Percentiles rank a stretch among this genome's conserved stretches.
Evolutionary conservation across 2,797 vertebrate species (phyloP).

Genomic region (Schizopygopsis pylzovi): DNA sequence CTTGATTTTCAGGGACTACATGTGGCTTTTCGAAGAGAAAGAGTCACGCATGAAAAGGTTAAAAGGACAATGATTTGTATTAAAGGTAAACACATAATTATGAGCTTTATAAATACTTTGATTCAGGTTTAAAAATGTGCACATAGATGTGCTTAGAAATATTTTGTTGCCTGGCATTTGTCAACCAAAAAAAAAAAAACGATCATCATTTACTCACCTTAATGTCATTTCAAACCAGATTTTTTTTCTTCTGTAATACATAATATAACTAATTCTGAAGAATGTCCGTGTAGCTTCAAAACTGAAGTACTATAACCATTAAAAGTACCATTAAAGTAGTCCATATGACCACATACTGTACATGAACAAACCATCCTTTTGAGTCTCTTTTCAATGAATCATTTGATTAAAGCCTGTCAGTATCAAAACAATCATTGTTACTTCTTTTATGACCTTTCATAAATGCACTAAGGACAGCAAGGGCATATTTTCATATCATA

Average conservation of each 20-base stretch:
- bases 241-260: background rate
- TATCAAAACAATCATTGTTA: background rate
- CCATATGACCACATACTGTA: background rate
- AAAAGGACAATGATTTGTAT: slow-evolving; percentile 10
- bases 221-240: background rate
- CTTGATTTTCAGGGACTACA: slow-evolving; percentile 33
- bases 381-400: background rate
- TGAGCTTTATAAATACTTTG: background rate
- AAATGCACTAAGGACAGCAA: background rate
- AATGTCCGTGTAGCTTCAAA: background rate
- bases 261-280: background rate
- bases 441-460: background rate
- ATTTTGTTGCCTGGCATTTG: background rate
- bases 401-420: background rate
- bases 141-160: background rate
- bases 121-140: background rate
- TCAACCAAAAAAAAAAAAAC: background rate
- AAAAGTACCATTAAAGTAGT: background rate
- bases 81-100: slow-evolving; percentile 8
- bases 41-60: slow-evolving; percentile 6
- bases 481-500: background rate
- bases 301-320: background rate
- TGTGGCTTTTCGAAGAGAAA: background rate
- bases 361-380: background rate
- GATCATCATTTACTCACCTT: background rate